These are phyloP conservation scores for Astropecten irregularis DNA, from an alignment of 53 echinoderm and acorn worm genomes.

Conservation along the genomic window DNA sequence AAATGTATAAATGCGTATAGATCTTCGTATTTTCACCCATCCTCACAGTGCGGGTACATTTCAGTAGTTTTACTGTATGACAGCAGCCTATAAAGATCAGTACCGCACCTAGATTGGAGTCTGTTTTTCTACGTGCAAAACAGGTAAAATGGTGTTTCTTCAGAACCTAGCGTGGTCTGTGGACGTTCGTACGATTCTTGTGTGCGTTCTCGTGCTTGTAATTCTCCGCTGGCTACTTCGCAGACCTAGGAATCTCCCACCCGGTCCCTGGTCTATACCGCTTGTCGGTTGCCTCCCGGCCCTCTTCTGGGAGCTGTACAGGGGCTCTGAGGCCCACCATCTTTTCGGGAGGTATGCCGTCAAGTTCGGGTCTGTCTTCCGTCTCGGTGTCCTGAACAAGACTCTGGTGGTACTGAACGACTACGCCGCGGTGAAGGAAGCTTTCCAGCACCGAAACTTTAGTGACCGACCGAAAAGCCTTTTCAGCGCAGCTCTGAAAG, in stretches of 20 bases:
- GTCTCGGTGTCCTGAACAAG: neutral
- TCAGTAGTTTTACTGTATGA: too few species aligned
- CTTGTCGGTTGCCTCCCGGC: neutral
- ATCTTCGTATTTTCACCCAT: too few species aligned
- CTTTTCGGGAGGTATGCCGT: neutral
- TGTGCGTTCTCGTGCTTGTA: neutral
- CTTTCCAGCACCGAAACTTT: constrained; percentile 1
- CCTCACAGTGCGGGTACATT: too few species aligned
- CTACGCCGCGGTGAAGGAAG: constrained; percentile 5
- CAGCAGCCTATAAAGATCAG: too few species aligned
- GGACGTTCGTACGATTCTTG: neutral
- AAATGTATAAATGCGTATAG: too few species aligned
- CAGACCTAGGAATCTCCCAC: constrained; percentile 4
- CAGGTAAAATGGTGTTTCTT: neutral
- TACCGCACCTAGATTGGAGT: too few species aligned
- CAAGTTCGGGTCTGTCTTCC: neutral
- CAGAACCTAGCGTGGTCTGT: neutral
- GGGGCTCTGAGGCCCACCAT: neutral
- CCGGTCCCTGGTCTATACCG: constrained; percentile 25
- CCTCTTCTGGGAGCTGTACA: neutral
- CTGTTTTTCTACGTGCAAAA: too few species aligned
- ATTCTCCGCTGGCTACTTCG: neutral
- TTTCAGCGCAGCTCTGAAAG: neutral
- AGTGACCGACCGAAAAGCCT: constrained; percentile 17
- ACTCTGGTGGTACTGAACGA: constrained; percentile 12